Base-by-base conservation (phyloP, 1,140 invertebrate genomes). In the Eciton burchellii region DNA sequence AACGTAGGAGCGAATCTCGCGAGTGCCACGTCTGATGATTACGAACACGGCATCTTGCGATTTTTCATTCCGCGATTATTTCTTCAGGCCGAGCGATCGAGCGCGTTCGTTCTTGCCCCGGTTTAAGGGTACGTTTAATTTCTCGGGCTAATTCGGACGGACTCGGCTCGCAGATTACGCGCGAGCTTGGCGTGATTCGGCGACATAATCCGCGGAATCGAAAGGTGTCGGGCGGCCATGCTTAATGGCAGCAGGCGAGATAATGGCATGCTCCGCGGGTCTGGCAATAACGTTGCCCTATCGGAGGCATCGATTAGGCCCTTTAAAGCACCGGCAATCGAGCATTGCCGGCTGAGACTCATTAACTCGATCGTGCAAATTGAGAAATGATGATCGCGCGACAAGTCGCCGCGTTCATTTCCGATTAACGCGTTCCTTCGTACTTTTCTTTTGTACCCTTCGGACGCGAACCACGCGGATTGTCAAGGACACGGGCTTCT, bases 251-350 rank as follows among this genome's bases (percentile, higher is more conserved):
- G 85, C 35, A 70, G 85, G 87, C 85, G 83, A 91, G 92, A 91
- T 92, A 92, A 92, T 91, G 86, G 91, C 72, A 89, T 88, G 86
- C 86, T 91, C 88, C 89, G 91, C 82, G 81, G 82, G 82, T 47
- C 85, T 82, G 74, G 82, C 76, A 93, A 92, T 92, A 93, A 91
- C 87, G 87, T 87, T 88, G 83, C 87, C 90, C 89, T 91, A 93
- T 93, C 91, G n/a, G n/a, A 90, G 89, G 88, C 91, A 89, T 91
- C 91, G 91, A 93, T 93, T 93, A 92, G 90, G 88, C 88, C 87
- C 89, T 92, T 92, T 82, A 91, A 90, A 91, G 85, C 86, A 89
- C 87, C 84, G 83, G 90, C 88, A 89, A 91, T 92, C 87, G 88
- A 85, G 87, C 84, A 85, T 87, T 86, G 90, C 84, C 70, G 87